phyloP scores from a whole-genome alignment of 2,888 invertebrate species.

The Camponotus fellah region DNA sequence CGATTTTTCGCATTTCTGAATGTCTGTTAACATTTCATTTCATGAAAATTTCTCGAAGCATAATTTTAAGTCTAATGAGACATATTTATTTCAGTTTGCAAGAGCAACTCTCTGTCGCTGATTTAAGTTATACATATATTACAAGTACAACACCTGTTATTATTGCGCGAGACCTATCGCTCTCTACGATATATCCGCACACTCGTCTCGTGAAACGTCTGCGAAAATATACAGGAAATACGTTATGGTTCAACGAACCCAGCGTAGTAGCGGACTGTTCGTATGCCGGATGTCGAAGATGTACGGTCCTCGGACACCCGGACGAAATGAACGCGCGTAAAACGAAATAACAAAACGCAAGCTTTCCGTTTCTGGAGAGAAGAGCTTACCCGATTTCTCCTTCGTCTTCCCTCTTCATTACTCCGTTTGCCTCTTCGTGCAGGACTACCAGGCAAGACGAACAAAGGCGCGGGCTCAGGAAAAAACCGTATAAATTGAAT shows the following conservation, averaged over 20 bases:
- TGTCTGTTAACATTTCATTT: not conserved
- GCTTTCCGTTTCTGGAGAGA: slow-evolving; percentile 10
- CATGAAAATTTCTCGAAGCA: not conserved
- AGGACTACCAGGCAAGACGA: slow-evolving; percentile 35
- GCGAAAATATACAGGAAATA: slow-evolving; percentile 47
- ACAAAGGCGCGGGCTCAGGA: slow-evolving; percentile 22
- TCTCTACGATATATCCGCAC: not conserved
- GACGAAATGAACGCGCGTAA: slow-evolving; percentile 75
- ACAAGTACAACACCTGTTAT: slow-evolving; percentile 15
- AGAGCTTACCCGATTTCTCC: slow-evolving; percentile 44
- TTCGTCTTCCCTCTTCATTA: slow-evolving; percentile 32
- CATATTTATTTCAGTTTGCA: slow-evolving; percentile 5
- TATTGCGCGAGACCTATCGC: slow-evolving; percentile 6
- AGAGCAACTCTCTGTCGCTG: not conserved
- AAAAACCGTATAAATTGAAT: slow-evolving; percentile 52
- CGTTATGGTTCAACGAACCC: slow-evolving; percentile 51
- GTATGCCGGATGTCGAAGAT: slow-evolving; percentile 38
- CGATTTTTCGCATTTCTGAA: not conserved
- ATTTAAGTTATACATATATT: slow-evolving; percentile 27
- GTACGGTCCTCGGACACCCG: slow-evolving; percentile 57
- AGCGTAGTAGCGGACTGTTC: slow-evolving; percentile 27
- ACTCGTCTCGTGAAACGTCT: slow-evolving; percentile 16
- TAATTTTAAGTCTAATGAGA: not conserved
- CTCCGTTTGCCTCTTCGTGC: slow-evolving; percentile 27
- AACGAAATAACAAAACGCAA: slow-evolving; percentile 71